Percentiles rank a stretch among this genome's conserved stretches.
Evolutionary conservation across 2,113 vertebrate species (phyloP).

Genomic region (Pygoscelis adeliae): DNA sequence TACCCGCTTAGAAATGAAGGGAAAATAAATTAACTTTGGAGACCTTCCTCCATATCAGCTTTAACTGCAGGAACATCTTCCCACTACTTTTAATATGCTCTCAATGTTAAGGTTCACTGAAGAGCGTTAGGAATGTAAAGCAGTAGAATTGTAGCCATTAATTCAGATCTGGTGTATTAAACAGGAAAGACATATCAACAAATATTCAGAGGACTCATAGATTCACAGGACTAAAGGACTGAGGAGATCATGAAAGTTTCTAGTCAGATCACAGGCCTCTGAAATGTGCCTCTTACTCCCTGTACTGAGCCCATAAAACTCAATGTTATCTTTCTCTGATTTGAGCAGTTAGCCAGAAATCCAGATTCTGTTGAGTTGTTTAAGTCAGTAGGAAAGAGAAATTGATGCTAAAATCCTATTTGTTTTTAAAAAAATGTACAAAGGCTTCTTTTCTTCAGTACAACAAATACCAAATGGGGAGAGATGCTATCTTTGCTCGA

Average conservation of each 20-base stretch:
- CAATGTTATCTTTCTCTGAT: neutral
- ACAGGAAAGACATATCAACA: neutral
- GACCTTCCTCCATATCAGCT: neutral
- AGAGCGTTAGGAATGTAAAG: neutral
- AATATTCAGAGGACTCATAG: neutral
- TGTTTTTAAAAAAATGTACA: neutral
- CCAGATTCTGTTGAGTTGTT: neutral
- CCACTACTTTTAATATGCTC: neutral
- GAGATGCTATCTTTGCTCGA: slow-evolving; percentile 29
- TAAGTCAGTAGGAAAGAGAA: slow-evolving; percentile 18
- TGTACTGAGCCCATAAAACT: neutral
- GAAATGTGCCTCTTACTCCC: neutral
- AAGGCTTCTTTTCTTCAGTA: slow-evolving; percentile 1
- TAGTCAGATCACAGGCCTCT: neutral
- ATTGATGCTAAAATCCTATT: slow-evolving; percentile 18
- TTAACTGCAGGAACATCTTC: neutral
- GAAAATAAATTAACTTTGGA: neutral
- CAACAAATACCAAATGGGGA: neutral
- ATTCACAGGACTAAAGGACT: neutral
- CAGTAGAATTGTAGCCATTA: neutral
- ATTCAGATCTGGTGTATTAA: neutral
- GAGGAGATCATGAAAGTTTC: neutral
- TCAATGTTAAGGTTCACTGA: neutral
- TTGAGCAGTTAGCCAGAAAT: neutral
- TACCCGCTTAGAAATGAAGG: neutral